Base-by-base conservation (phyloP, 2,797 vertebrate species). In the Sebastes kiyomatsui region DNA sequence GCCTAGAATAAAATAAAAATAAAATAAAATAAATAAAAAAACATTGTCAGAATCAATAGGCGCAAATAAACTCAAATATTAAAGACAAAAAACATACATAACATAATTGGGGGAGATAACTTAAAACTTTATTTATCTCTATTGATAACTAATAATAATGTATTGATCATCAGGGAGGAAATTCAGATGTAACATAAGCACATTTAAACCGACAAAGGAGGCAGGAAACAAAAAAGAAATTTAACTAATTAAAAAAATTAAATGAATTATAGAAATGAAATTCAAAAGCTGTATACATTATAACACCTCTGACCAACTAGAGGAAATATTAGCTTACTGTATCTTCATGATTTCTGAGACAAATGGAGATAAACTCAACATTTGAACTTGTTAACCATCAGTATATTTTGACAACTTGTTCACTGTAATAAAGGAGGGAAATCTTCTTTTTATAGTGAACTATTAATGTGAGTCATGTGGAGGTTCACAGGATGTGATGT, bases 401-500 rank as follows among this genome's bases (percentile, higher is more conserved):
- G 30, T 14, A 4, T 25, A 42, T 60, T 65, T 73, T 67, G 64
- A 42, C 25, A 5, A 4, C 38, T 8, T 20, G 8, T 22, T 65
- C 14, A 2, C 52, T 10, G 18, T 0, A 0, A 33, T 14, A 23
- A 66, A 35, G n/a, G 18, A 78, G 5, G 18, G 5, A 55, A 32
- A 18, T 28, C 13, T 28, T 64, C 22, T 67, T 72, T 71, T 64
- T 58, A 80, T 61, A 61, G 28, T 42, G 4, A 28, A 38, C 12
- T 46, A 16, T 42, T 42, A 38, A 9, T 52, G 35, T 79, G 72
- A 77, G 42, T 83, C 72, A n/a, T n/a, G n/a, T n/a, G n/a, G n/a
- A n/a, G n/a, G n/a, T n/a, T n/a, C n/a, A 87, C 79, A 82, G 33
- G 32, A 62, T 67, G 61, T 65, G 55, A 72, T 65, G 16, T 46